Conservation (phyloP, 2,888 invertebrate genomes). For the Perithous albicinctus region DNA sequence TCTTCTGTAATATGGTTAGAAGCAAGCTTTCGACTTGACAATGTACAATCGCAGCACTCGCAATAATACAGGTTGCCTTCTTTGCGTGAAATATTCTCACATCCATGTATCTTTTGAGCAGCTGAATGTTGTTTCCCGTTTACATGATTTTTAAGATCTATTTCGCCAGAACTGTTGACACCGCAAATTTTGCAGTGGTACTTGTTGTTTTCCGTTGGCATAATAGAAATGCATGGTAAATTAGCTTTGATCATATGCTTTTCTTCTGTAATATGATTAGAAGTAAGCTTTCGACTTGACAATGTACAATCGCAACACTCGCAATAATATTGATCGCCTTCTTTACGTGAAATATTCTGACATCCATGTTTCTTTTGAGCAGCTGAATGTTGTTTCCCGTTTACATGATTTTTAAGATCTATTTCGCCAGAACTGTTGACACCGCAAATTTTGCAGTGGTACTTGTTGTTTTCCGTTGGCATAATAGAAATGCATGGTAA, state of each 20-base stretch:
- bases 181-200: neutral
- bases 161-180: neutral
- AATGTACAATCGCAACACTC: conserved; percentile 32
- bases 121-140: neutral
- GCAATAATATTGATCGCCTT: conserved; percentile 7
- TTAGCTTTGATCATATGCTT: neutral
- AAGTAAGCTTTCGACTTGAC: neutral
- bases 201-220: neutral
- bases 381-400: neutral
- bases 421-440: neutral
- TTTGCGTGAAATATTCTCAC: neutral
- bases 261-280: neutral
- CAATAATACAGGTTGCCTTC: neutral
- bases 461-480: neutral
- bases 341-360: neutral
- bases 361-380: neutral
- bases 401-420: neutral
- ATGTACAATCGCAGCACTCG: no score
- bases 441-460: neutral
- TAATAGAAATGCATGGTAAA: neutral
- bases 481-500: neutral
- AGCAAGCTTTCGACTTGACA: no score
- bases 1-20: no score
- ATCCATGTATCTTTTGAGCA: neutral
- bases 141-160: neutral